Conservation (phyloP, 53 echinoderm and acorn worm species). For the Temnopleurus reevesii region DNA sequence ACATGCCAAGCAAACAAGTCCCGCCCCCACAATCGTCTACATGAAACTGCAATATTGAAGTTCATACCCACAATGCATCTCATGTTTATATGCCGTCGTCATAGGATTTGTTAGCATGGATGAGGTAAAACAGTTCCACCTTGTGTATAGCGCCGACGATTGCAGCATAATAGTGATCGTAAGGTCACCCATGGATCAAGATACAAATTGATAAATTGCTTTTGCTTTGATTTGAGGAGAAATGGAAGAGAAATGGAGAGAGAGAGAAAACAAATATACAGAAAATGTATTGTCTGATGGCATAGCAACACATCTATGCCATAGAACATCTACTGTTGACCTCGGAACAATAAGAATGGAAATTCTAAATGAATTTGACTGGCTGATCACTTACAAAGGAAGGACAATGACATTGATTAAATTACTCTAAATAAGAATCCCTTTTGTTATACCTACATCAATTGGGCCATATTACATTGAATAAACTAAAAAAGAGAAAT, state of each 20-base stretch:
- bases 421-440: no score
- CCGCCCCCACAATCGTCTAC: not conserved
- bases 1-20: not conserved
- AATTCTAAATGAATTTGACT: slow-evolving; percentile 5
- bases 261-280: not conserved
- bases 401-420: not conserved
- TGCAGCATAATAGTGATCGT: not conserved
- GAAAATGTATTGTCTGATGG: slow-evolving; percentile 23
- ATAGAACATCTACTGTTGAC: not conserved
- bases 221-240: slow-evolving; percentile 19
- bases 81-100: not conserved
- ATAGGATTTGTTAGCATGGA: not conserved
- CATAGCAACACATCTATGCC: not conserved
- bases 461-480: no score
- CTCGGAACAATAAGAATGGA: not conserved
- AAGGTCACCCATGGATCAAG: not conserved
- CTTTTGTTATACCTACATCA: no score
- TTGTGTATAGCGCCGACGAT: not conserved
- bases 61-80: slow-evolving; percentile 2
- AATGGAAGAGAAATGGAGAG: not conserved
- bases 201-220: slow-evolving; percentile 26
- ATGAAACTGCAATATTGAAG: not conserved
- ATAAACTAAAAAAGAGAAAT: no score
- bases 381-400: not conserved
- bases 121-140: not conserved